These are phyloP conservation scores for Rhyacophila evoluta DNA, from an alignment of 2,888 invertebrate species.

Conservation along the genomic window DNA sequence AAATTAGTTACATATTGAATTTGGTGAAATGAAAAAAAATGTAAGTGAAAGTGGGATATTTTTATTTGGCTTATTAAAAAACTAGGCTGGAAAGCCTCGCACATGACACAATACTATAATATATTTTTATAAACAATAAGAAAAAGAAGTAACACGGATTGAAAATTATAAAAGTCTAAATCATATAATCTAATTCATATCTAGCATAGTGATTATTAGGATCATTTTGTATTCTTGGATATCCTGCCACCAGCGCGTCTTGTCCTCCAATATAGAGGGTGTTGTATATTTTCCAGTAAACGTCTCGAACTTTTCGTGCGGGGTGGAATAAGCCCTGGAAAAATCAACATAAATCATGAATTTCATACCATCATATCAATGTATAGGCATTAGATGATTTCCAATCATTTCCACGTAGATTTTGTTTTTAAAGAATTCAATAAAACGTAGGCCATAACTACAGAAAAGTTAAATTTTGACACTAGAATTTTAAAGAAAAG, in stretches of 20 bases:
- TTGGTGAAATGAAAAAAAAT: not conserved
- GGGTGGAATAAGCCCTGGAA: constrained; percentile 97
- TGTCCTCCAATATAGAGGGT: constrained; percentile 99
- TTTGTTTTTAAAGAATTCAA: too few species aligned
- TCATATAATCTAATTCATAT: constrained; percentile 90
- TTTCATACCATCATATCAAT: too few species aligned
- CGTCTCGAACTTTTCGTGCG: constrained; percentile 98
- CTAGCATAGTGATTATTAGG: constrained; percentile 93
- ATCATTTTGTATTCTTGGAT: constrained; percentile 96
- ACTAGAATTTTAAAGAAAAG: too few species aligned
- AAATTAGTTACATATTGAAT: too few species aligned
- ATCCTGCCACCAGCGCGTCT: constrained; percentile 96
- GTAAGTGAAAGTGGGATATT: not conserved
- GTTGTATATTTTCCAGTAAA: constrained; percentile 99
- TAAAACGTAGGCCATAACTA: too few species aligned
- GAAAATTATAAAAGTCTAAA: not conserved
- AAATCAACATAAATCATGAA: constrained; percentile 43
- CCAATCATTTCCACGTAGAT: too few species aligned
- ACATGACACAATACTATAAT: not conserved
- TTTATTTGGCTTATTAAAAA: not conserved
- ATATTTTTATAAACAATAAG: not conserved
- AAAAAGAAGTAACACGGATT: not conserved
- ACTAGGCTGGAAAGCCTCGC: not conserved
- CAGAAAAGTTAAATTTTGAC: too few species aligned
- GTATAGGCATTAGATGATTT: too few species aligned